phyloP scores from a whole-genome alignment of 2,888 invertebrate species.

The Entomobrya multifasciata region DNA sequence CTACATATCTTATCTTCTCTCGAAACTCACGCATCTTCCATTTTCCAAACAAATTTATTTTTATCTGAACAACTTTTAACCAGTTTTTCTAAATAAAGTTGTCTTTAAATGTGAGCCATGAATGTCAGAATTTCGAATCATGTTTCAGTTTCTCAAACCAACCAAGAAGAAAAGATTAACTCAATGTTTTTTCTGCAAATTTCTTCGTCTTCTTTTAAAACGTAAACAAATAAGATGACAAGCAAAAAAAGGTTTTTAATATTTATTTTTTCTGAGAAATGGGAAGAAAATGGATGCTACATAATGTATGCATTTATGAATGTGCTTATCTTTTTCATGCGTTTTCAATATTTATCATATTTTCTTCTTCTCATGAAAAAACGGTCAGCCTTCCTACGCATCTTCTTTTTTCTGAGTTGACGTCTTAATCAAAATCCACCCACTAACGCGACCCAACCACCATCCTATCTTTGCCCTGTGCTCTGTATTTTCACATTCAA shows the following conservation, averaged over 20 bases:
- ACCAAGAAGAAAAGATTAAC: too few species aligned
- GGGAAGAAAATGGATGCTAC: too few species aligned
- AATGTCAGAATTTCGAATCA: too few species aligned
- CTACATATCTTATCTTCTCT: not conserved
- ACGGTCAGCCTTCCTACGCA: not conserved
- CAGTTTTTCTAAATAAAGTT: too few species aligned
- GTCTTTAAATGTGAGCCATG: too few species aligned
- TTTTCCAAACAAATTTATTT: too few species aligned
- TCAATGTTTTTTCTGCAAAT: too few species aligned
- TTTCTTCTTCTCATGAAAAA: not conserved
- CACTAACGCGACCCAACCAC: not conserved
- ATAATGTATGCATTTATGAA: too few species aligned
- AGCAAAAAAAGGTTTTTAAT: not conserved
- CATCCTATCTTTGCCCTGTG: not conserved
- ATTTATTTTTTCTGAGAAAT: too few species aligned
- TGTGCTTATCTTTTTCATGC: not conserved
- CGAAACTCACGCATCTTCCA: not conserved
- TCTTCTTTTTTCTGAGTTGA: not conserved
- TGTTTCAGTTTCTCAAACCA: too few species aligned
- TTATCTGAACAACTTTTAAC: too few species aligned
- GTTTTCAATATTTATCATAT: constrained; percentile 1
- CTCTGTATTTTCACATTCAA: too few species aligned
- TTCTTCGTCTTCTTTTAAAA: not conserved
- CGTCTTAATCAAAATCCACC: constrained; percentile 36
- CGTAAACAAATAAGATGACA: constrained; percentile 4